Evolutionary conservation across 2,113 vertebrate species (phyloP).

Genomic region (Procavia capensis): DNA sequence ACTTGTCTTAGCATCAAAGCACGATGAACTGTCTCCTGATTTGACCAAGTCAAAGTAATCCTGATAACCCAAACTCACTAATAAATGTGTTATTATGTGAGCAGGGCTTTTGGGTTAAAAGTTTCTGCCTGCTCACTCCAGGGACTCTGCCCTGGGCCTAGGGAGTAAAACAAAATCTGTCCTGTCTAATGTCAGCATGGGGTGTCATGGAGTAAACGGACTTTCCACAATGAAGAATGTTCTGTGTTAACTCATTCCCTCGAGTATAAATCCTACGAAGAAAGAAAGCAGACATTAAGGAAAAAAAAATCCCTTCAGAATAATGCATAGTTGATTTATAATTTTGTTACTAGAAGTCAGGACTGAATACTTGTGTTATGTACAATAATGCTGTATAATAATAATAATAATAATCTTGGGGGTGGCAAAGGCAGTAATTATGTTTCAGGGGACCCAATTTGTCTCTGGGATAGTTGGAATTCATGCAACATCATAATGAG

Average conservation of each 20-base stretch:
- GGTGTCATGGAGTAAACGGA: background rate
- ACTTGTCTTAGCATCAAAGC: background rate
- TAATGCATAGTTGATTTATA: accelerated
- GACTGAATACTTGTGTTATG: background rate
- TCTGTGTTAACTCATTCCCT: background rate
- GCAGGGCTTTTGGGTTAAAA: background rate
- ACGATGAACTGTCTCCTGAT: background rate
- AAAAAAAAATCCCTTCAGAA: accelerated
- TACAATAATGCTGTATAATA: background rate
- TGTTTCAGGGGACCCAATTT: background rate
- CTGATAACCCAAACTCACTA: background rate
- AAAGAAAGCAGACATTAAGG: background rate
- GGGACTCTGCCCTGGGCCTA: background rate
- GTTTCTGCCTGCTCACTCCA: background rate
- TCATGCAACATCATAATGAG: background rate
- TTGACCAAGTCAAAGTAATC: background rate
- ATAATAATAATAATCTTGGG: no score
- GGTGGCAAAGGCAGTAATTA: accelerated
- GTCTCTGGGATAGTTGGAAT: background rate
- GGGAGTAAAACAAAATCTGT: accelerated
- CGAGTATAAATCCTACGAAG: background rate
- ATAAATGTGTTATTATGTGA: accelerated
- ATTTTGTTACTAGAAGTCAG: background rate
- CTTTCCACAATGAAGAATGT: background rate
- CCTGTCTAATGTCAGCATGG: background rate